Evolutionary conservation across 2,797 vertebrate species (phyloP).

Genomic region (Vespertilio murinus): DNA sequence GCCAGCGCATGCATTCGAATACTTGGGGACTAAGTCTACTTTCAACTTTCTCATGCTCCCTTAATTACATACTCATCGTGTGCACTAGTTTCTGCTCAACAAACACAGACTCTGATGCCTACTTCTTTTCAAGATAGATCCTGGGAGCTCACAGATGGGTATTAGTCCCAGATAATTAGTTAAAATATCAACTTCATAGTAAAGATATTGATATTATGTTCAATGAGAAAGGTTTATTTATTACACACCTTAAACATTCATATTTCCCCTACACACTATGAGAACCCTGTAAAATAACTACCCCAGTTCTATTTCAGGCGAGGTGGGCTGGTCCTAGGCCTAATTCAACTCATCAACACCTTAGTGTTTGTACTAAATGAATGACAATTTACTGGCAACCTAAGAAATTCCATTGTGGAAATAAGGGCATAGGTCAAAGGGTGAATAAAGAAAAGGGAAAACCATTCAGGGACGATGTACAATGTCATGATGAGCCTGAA

Average conservation of each 20-base stretch:
- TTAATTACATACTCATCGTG: not conserved
- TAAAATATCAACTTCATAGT: not conserved
- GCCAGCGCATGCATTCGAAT: no score
- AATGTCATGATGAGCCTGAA: not conserved
- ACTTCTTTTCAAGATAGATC: not conserved
- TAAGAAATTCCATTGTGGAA: not conserved
- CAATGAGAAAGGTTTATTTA: not conserved
- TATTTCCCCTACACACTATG: not conserved
- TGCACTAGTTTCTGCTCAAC: not conserved
- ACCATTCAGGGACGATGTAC: not conserved
- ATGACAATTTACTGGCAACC: not conserved
- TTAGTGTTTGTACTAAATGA: not conserved
- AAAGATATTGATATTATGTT: not conserved
- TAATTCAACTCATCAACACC: not conserved
- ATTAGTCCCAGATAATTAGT: not conserved
- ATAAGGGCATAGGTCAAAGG: not conserved
- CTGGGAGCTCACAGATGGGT: not conserved
- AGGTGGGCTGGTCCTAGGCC: not conserved
- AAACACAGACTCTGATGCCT: not conserved
- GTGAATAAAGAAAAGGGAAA: not conserved
- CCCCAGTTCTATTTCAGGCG: not conserved
- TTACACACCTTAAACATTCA: not conserved
- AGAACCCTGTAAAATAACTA: not conserved
- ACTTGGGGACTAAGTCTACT: not conserved
- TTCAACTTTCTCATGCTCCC: not conserved